phyloP scores from a whole-genome alignment of 2,113 vertebrate species.

The Platichthys flesus region DNA sequence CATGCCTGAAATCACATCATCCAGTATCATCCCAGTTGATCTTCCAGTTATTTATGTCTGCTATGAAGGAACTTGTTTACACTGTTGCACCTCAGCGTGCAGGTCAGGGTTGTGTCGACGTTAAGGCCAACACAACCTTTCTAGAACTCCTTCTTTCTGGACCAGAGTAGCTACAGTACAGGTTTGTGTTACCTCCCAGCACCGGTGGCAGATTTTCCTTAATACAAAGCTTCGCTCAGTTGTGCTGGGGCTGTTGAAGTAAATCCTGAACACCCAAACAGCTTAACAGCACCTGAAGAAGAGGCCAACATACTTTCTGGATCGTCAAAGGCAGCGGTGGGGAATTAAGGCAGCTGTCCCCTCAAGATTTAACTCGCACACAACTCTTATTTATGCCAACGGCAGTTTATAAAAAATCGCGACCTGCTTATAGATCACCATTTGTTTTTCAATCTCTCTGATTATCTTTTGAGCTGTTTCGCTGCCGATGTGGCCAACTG shows the following conservation, averaged over 20 bases:
- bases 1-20: conserved; percentile 34
- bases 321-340: conserved; percentile 80
- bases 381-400: conserved; percentile 34
- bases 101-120: background rate
- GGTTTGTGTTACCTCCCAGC: conserved; percentile 47
- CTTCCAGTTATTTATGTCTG: conserved; percentile 28
- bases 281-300: conserved; percentile 53
- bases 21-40: conserved; percentile 14
- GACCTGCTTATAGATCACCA: conserved; percentile 22
- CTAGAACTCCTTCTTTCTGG: conserved; percentile 29
- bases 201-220: conserved; percentile 27
- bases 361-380: conserved; percentile 34
- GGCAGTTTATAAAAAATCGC: background rate
- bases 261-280: conserved; percentile 16
- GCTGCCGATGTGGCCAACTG: conserved; percentile 8
- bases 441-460: conserved; percentile 10
- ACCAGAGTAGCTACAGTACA: conserved; percentile 69
- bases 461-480: conserved; percentile 21
- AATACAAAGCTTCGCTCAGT: conserved; percentile 22
- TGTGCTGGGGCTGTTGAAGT: conserved; percentile 27
- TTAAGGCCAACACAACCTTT: conserved; percentile 64
- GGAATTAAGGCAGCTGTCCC: conserved; percentile 81
- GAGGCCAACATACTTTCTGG: conserved; percentile 47
- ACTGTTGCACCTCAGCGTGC: too few relatives aligned
- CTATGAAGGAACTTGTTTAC: conserved; percentile 6